phyloP scores from a whole-genome alignment of 2,113 vertebrate genomes.

The Neogobius melanostomus region DNA sequence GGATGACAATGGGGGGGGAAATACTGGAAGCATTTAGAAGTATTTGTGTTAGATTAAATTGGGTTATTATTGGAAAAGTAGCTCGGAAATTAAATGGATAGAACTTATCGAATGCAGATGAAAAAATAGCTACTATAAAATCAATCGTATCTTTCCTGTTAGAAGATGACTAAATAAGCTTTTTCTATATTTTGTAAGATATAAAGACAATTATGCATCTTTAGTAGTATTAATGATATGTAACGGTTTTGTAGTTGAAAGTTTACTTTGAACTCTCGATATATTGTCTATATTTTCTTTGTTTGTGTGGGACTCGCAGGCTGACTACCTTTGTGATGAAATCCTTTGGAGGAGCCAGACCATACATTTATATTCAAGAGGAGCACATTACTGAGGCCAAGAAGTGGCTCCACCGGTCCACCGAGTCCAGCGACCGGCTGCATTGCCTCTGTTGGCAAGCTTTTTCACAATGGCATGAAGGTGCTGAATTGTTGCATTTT shows the following conservation, averaged over 20 bases:
- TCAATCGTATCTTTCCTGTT: neutral
- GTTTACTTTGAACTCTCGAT: neutral
- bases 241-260: no score
- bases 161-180: no score
- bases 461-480: constrained; percentile 82
- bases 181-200: no score
- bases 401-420: constrained; percentile 74
- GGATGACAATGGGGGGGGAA: neutral
- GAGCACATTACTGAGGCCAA: constrained; percentile 70
- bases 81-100: neutral
- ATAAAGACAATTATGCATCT: no score
- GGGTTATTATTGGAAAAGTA: neutral
- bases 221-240: no score
- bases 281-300: neutral
- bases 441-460: constrained; percentile 79
- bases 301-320: constrained; percentile 61
- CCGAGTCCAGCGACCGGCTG: constrained; percentile 71
- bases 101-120: no score
- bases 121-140: no score
- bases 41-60: neutral
- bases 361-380: constrained; percentile 77
- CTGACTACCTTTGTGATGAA: constrained; percentile 88
- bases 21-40: neutral
- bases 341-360: constrained; percentile 78
- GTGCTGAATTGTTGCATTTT: constrained; percentile 52